Conservation (phyloP, 2,888 invertebrate genomes). For the Diaphora mendica region DNA sequence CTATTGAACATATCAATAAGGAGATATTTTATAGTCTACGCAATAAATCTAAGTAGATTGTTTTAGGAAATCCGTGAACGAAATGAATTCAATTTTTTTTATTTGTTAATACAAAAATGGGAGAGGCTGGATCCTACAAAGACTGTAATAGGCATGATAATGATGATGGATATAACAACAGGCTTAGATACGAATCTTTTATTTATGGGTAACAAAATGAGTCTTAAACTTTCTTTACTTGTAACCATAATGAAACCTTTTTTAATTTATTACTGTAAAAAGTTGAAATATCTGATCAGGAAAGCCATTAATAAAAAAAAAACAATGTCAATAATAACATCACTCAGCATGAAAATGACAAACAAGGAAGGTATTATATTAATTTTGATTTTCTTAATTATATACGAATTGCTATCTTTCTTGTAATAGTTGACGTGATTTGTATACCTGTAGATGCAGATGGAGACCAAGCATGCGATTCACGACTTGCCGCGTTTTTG, state of each 20-base stretch:
- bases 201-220: no score
- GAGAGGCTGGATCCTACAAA: no score
- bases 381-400: slow-evolving; percentile 4
- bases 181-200: background rate
- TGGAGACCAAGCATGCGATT: slow-evolving; percentile 53
- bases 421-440: background rate
- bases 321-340: slow-evolving; percentile 13
- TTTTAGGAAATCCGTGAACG: background rate
- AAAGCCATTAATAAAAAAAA: background rate
- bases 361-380: slow-evolving; percentile 61
- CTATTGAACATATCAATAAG: background rate
- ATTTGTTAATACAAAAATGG: no score
- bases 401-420: background rate
- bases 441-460: slow-evolving; percentile 53
- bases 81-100: background rate
- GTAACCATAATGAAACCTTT: background rate
- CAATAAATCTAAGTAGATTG: background rate
- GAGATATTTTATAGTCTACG: background rate
- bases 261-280: background rate
- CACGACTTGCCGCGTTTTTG: slow-evolving; percentile 62
- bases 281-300: slow-evolving; percentile 11
- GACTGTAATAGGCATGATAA: no score
- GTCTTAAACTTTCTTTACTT: no score
- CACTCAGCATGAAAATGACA: slow-evolving; percentile 58
- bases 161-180: no score